Conservation (phyloP, 2,888 invertebrate species). For the Margaritifera margaritifera region DNA sequence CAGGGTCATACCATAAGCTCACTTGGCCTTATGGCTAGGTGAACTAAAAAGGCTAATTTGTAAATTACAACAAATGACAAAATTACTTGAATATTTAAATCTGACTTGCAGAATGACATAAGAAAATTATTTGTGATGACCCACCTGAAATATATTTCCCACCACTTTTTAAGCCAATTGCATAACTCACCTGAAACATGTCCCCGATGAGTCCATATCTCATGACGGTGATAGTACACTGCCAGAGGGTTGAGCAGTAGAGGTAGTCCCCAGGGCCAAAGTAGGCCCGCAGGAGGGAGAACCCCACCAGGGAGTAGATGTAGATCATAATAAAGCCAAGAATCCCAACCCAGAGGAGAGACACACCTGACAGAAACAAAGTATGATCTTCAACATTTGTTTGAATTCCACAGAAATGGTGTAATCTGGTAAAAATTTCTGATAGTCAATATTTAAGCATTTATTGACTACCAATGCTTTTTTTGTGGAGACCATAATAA, state of each 20-base stretch:
- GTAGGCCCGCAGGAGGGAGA: conserved; percentile 67
- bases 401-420: too few relatives aligned
- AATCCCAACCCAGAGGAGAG: conserved; percentile 72
- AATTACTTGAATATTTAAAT: too few relatives aligned
- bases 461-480: too few relatives aligned
- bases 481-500: too few relatives aligned
- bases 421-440: too few relatives aligned
- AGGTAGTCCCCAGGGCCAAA: conserved; percentile 65
- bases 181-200: conserved; percentile 68
- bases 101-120: too few relatives aligned
- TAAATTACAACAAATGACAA: too few relatives aligned
- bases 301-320: conserved; percentile 71
- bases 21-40: too few relatives aligned
- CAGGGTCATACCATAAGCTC: too few relatives aligned
- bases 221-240: conserved; percentile 72
- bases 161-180: background rate
- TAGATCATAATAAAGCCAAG: conserved; percentile 72
- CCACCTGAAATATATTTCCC: background rate
- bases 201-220: conserved; percentile 72
- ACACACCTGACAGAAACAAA: conserved; percentile 62
- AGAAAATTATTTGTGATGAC: too few relatives aligned
- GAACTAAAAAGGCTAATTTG: too few relatives aligned
- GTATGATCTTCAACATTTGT: background rate
- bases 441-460: too few relatives aligned
- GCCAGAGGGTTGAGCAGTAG: conserved; percentile 70